These are phyloP conservation scores for Euphonia xanthogaster DNA, from an alignment of 2,797 vertebrate genomes.

Conservation along the genomic window DNA sequence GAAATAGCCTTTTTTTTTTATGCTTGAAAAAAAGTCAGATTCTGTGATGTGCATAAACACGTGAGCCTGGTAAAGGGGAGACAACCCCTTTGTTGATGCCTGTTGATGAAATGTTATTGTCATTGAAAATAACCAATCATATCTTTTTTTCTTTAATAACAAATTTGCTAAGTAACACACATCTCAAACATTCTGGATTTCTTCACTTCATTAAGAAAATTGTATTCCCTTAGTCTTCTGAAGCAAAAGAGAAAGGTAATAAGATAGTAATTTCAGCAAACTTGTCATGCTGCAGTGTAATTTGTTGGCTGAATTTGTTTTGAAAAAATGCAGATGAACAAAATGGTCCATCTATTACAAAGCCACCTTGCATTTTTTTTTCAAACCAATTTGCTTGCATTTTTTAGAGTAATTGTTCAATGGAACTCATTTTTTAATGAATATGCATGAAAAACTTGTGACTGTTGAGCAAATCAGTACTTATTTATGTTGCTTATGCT, in stretches of 20 bases:
- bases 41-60: neutral
- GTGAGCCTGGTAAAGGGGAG: neutral
- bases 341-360: neutral
- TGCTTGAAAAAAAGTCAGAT: neutral
- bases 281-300: neutral
- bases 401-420: neutral
- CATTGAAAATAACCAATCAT: neutral
- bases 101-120: neutral
- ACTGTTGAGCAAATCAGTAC: neutral
- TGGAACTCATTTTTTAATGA: neutral
- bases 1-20: neutral
- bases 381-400: neutral
- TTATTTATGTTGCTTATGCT: neutral
- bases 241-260: constrained; percentile 14
- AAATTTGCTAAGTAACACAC: neutral
- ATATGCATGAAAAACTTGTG: neutral
- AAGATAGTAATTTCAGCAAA: neutral
- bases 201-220: neutral
- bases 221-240: neutral
- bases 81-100: no score
- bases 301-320: constrained; percentile 18
- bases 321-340: neutral
- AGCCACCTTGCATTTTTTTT: neutral
- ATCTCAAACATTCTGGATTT: constrained; percentile 1
- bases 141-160: neutral